Percentiles rank a stretch among this genome's conserved stretches.
Conservation (phyloP, 2,797 vertebrate genomes). For the Clamator glandarius region DNA sequence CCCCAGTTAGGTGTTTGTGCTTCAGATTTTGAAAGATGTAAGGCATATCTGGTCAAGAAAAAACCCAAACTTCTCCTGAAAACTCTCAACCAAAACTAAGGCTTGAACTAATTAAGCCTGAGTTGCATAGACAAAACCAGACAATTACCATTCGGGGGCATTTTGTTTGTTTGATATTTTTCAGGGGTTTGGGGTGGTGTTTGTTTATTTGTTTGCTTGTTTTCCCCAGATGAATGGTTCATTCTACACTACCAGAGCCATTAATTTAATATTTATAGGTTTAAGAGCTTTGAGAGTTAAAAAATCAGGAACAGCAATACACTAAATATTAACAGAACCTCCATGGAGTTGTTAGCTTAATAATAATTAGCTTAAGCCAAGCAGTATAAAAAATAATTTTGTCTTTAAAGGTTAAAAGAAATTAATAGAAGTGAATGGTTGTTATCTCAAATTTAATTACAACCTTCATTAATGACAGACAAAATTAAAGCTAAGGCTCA, state of each 20-base stretch:
- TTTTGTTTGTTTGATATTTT: fast-evolving
- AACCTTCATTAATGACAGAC: background rate
- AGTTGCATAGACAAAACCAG: background rate
- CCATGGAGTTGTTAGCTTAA: background rate
- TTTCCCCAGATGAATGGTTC: background rate
- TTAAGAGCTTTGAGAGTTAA: background rate
- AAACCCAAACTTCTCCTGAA: fast-evolving
- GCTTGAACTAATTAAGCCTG: background rate
- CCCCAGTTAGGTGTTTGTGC: fast-evolving
- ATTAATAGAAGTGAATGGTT: background rate
- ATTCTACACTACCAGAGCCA: background rate
- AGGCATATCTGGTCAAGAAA: background rate
- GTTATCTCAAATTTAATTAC: background rate
- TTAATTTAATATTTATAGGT: background rate
- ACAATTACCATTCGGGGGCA: background rate
- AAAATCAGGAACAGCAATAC: fast-evolving
- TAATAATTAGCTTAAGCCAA: background rate
- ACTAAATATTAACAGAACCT: background rate
- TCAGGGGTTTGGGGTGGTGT: background rate
- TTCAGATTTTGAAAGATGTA: background rate
- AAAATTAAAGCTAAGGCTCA: background rate
- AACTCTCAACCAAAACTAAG: background rate
- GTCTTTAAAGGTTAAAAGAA: background rate
- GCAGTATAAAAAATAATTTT: background rate
- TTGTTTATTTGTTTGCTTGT: too few species aligned